Percentiles rank a stretch among this genome's conserved stretches.
phyloP scores from a whole-genome alignment of 2,113 vertebrate genomes.

The Acrocephalus arundinaceus region DNA sequence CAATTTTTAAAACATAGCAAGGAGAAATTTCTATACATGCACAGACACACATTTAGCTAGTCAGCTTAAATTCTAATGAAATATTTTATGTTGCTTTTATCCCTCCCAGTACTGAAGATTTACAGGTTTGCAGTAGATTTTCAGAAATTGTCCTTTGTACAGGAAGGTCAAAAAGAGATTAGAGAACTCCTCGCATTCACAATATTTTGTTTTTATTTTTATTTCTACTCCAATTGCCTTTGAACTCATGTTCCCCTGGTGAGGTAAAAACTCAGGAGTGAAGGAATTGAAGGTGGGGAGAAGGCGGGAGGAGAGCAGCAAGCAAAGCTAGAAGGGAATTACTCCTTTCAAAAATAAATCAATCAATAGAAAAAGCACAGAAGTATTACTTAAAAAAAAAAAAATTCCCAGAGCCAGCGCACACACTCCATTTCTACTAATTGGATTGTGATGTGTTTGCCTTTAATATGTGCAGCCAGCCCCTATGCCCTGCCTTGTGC shows the following conservation, averaged over 20 bases:
- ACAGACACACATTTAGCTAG: background rate
- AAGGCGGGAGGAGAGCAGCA: background rate
- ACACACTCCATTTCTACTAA: slow-evolving; percentile 65
- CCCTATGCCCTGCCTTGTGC: slow-evolving; percentile 82
- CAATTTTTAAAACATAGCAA: background rate
- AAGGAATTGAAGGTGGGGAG: background rate
- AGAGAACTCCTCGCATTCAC: background rate
- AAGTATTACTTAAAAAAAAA: slow-evolving; percentile 25
- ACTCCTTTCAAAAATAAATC: slow-evolving; percentile 54
- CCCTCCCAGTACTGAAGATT: background rate
- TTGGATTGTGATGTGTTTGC: slow-evolving; percentile 74
- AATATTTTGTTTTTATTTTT: background rate
- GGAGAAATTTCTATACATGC: background rate
- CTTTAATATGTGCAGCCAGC: slow-evolving; percentile 93
- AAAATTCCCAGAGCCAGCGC: slow-evolving; percentile 25
- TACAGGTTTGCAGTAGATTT: slow-evolving; percentile 2
- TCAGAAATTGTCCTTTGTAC: background rate
- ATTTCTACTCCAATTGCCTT: slow-evolving; percentile 6
- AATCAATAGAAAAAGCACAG: slow-evolving; percentile 60
- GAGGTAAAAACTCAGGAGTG: slow-evolving; percentile 15
- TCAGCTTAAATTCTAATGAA: slow-evolving; percentile 19
- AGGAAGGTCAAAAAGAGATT: slow-evolving; percentile 32
- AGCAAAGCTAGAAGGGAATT: slow-evolving; percentile 33
- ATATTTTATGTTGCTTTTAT: background rate
- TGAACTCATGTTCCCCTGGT: slow-evolving; percentile 10